Conservation (phyloP, 2,113 vertebrate species). For the Chaetorhynchus papuensis region DNA sequence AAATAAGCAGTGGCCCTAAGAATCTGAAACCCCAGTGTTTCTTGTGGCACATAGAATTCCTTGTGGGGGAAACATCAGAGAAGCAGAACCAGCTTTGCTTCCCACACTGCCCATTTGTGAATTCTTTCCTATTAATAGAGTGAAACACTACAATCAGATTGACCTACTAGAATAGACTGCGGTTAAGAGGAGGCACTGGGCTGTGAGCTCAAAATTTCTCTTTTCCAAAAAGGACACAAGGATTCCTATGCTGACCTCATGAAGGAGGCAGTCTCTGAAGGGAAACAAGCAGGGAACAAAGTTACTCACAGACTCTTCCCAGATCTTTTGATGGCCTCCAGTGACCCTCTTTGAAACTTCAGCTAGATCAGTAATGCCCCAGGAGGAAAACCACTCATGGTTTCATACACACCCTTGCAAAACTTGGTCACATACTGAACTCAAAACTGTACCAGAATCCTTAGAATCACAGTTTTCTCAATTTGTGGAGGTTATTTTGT, state of each 20-base stretch:
- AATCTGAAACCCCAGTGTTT: not conserved
- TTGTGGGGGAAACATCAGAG: not conserved
- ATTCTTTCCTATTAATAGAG: slow-evolving; percentile 23
- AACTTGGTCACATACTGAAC: not conserved
- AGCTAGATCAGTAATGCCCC: not conserved
- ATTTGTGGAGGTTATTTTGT: not conserved
- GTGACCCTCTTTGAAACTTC: not conserved
- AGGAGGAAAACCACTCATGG: not conserved
- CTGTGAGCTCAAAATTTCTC: not conserved
- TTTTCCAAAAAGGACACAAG: not conserved
- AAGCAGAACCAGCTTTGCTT: not conserved
- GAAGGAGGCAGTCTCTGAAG: not conserved
- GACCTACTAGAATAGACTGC: not conserved
- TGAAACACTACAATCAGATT: not conserved
- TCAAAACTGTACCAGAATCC: not conserved
- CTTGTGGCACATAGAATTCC: not conserved
- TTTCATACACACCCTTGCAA: not conserved
- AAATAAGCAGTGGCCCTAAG: not conserved
- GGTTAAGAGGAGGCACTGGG: not conserved
- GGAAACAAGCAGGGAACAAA: not conserved
- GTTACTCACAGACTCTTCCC: not conserved
- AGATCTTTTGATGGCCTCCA: not conserved
- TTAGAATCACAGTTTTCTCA: not conserved
- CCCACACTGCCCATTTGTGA: not conserved
- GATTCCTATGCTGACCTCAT: not conserved